Evolutionary conservation across 2,797 vertebrate genomes (phyloP).

Genomic region (Sebastes matsubarae): DNA sequence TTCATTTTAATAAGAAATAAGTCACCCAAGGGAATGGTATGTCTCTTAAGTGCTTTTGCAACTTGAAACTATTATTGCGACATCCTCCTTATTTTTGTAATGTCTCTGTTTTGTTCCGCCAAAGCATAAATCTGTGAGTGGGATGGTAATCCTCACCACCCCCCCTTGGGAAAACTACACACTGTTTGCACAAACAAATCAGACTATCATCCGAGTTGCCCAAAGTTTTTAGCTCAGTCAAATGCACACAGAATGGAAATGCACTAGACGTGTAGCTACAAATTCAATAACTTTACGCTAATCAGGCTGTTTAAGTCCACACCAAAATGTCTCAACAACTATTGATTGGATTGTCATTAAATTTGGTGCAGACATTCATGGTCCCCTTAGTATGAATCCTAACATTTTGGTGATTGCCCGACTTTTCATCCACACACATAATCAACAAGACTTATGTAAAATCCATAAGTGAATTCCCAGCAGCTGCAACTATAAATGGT

Average conservation of each 20-base stretch:
- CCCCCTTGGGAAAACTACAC: background rate
- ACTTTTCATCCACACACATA: background rate
- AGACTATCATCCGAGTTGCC: background rate
- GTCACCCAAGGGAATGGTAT: background rate
- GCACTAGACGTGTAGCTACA: too few species aligned
- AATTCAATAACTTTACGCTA: background rate
- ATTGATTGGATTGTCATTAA: background rate
- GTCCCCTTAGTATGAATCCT: background rate
- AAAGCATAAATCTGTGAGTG: conserved; percentile 16
- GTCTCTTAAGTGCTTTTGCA: background rate
- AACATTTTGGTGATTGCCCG: background rate
- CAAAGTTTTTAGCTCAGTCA: background rate
- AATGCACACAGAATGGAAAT: background rate
- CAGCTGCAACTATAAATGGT: background rate
- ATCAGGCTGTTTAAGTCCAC: background rate
- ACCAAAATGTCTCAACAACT: background rate
- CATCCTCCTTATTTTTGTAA: background rate
- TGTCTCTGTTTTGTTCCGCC: background rate
- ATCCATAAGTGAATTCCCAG: background rate
- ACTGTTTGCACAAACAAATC: conserved; percentile 1
- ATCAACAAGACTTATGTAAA: background rate
- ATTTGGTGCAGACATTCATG: background rate
- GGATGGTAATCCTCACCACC: background rate
- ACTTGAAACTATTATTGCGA: background rate
- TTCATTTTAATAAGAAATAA: background rate